Conservation (phyloP, 2,113 vertebrate genomes). For the Hippolais icterina region DNA sequence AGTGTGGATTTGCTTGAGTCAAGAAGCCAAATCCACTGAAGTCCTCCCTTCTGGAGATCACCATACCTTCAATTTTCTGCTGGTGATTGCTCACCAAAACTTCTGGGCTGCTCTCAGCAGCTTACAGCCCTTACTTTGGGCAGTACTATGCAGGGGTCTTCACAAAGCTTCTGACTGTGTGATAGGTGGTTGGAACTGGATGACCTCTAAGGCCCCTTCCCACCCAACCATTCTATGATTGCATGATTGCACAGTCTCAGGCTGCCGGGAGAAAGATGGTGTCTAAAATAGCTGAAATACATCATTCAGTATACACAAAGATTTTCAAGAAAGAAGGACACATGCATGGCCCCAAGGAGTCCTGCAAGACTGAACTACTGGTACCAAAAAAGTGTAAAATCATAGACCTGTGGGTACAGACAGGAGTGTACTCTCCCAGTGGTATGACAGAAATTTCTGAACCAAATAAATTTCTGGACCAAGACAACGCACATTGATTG, state of each 20-base stretch:
- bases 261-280: neutral
- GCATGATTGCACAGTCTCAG: neutral
- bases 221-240: neutral
- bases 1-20: neutral
- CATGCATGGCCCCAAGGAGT: fast-evolving
- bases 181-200: neutral
- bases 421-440: fast-evolving
- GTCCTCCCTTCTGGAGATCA: neutral
- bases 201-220: neutral
- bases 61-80: neutral
- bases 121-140: neutral
- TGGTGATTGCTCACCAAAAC: neutral
- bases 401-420: neutral
- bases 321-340: neutral
- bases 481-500: neutral
- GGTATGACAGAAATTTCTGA: neutral
- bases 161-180: neutral
- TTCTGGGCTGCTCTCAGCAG: neutral
- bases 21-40: neutral
- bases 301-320: neutral
- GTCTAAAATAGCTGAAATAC: neutral
- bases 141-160: neutral
- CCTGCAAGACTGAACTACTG: neutral
- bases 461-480: neutral
- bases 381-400: neutral